Conservation (phyloP, 1,140 invertebrate genomes). For the Bombus sylvicola region DNA sequence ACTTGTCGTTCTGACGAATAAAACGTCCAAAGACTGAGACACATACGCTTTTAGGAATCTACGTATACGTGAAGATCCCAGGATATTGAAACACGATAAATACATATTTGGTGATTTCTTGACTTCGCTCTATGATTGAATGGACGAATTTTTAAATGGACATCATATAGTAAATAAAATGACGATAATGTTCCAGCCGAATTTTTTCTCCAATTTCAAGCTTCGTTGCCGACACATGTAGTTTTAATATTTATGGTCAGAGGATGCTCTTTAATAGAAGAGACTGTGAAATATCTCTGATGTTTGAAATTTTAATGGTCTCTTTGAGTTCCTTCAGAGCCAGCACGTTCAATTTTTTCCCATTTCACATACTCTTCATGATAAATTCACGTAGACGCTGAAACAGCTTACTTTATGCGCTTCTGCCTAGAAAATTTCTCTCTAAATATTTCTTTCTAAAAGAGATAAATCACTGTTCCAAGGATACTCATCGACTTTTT, state of each 20-base stretch:
- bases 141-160: no score
- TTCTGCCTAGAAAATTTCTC: not conserved
- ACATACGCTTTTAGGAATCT: no score
- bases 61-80: no score
- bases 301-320: slow-evolving; percentile 14
- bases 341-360: not conserved
- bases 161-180: no score
- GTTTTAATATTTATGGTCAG: not conserved
- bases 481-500: not conserved
- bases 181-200: not conserved
- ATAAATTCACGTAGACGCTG: not conserved
- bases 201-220: not conserved
- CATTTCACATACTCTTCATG: not conserved
- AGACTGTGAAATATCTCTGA: not conserved
- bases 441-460: not conserved
- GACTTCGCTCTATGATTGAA: no score
- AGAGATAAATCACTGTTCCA: not conserved
- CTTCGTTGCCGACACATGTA: not conserved
- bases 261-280: not conserved
- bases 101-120: no score
- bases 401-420: slow-evolving; percentile 4
- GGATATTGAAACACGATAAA: no score
- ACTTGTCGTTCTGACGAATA: no score
- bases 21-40: no score
- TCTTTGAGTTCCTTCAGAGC: not conserved